phyloP scores from a whole-genome alignment of 2,113 vertebrate genomes.

The Pteruthius melanotis region DNA sequence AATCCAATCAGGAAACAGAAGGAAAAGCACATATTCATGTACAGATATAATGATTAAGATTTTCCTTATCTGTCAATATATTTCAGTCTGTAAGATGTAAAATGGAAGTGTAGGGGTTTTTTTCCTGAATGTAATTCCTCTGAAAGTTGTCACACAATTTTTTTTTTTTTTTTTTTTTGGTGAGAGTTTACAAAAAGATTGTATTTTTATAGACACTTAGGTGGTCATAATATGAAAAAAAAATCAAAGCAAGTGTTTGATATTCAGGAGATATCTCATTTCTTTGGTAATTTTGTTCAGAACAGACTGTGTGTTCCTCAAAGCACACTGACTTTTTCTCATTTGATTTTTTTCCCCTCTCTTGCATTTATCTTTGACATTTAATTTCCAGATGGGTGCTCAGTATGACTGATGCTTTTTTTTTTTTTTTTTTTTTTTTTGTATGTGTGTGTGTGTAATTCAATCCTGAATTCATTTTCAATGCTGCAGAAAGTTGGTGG shows the following conservation, averaged over 20 bases:
- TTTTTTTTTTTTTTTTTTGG: background rate
- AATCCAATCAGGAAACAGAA: background rate
- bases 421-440: background rate
- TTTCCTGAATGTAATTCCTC: background rate
- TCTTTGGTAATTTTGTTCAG: constrained; percentile 52
- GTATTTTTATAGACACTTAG: background rate
- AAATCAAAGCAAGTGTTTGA: constrained; percentile 10
- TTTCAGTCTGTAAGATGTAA: background rate
- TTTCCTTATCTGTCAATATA: background rate
- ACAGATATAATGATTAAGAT: background rate
- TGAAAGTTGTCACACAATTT: background rate
- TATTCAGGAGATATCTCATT: constrained; percentile 45
- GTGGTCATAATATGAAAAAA: background rate
- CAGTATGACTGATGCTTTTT: constrained; percentile 59
- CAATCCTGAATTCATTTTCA: constrained; percentile 50
- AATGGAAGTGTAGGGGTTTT: background rate
- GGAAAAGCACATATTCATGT: background rate
- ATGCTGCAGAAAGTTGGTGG: background rate
- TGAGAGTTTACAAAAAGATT: background rate
- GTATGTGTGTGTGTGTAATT: background rate
- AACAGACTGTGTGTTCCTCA: constrained; percentile 63
- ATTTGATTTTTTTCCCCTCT: constrained; percentile 21
- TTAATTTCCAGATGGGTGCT: constrained; percentile 71
- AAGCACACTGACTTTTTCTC: constrained; percentile 55
- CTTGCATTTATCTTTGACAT: constrained; percentile 70